Conservation (phyloP, 2,113 vertebrate species). For the Tupaia tana region DNA sequence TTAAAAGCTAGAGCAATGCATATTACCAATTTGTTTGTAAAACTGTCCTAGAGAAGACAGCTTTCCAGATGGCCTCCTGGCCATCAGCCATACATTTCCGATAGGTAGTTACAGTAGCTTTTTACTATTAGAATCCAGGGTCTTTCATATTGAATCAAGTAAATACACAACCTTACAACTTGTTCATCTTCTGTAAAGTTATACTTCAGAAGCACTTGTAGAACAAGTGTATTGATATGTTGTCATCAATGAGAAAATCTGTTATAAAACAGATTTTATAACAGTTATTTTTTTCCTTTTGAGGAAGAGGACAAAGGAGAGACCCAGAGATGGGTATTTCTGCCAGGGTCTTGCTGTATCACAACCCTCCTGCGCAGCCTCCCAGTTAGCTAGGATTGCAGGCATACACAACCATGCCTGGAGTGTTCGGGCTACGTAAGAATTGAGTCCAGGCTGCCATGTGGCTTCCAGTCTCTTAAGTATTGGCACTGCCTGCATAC, state of each 20-base stretch:
- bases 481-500: too few species aligned
- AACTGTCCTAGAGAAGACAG: background rate
- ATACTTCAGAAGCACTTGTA: background rate
- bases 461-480: too few species aligned
- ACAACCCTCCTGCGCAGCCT: too few species aligned
- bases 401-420: too few species aligned
- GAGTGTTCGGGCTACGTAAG: too few species aligned
- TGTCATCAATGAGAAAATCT: background rate
- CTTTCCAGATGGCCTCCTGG: background rate
- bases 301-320: too few species aligned
- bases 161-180: background rate
- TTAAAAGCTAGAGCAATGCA: background rate
- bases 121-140: background rate
- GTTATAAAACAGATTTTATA: too few species aligned
- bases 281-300: too few species aligned
- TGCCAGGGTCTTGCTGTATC: too few species aligned
- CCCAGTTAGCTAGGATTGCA: too few species aligned
- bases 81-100: background rate
- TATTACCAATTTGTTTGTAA: background rate
- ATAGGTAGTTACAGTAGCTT: background rate
- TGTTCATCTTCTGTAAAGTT: slow-evolving; percentile 17
- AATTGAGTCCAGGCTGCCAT: too few species aligned
- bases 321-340: too few species aligned
- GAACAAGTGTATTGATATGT: background rate
- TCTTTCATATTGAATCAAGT: background rate